Percentiles rank a stretch among this genome's conserved stretches.
Evolutionary conservation across 2,113 vertebrate genomes (phyloP).

Genomic region (Microtus pennsylvanicus): DNA sequence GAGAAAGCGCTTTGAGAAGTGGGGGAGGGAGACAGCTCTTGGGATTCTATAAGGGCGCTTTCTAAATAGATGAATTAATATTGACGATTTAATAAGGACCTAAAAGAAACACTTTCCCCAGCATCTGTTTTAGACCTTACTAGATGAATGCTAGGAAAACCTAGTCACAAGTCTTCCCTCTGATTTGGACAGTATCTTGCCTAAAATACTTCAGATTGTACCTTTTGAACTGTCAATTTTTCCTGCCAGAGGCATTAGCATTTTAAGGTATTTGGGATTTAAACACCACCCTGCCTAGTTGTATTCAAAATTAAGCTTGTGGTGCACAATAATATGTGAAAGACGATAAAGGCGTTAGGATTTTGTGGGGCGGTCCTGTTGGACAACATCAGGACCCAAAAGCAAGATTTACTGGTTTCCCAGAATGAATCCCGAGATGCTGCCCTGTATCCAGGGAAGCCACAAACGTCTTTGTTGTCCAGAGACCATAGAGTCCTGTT

Average conservation of each 20-base stretch:
- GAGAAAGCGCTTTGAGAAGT: conserved; percentile 58
- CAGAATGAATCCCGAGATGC: background rate
- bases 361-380: conserved; percentile 58
- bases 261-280: conserved; percentile 82
- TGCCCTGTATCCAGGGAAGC: background rate
- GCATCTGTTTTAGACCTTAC: conserved; percentile 47
- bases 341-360: conserved; percentile 57
- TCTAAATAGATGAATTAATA: conserved; percentile 57
- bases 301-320: conserved; percentile 80
- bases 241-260: conserved; percentile 73
- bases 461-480: conserved; percentile 29
- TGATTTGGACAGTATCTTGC: conserved; percentile 71
- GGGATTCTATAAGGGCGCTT: background rate
- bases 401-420: conserved; percentile 33
- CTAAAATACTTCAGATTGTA: conserved; percentile 73
- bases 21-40: background rate
- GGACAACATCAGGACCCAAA: conserved; percentile 42
- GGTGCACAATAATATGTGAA: conserved; percentile 68
- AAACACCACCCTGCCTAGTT: conserved; percentile 81
- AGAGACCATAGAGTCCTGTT: background rate
- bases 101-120: background rate
- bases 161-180: conserved; percentile 61
- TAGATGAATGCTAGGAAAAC: conserved; percentile 60
- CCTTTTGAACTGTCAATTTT: conserved; percentile 80
- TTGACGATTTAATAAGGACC: background rate